These are phyloP conservation scores for Lithosia quadra DNA, from an alignment of 2,888 invertebrate genomes.

Conservation along the genomic window DNA sequence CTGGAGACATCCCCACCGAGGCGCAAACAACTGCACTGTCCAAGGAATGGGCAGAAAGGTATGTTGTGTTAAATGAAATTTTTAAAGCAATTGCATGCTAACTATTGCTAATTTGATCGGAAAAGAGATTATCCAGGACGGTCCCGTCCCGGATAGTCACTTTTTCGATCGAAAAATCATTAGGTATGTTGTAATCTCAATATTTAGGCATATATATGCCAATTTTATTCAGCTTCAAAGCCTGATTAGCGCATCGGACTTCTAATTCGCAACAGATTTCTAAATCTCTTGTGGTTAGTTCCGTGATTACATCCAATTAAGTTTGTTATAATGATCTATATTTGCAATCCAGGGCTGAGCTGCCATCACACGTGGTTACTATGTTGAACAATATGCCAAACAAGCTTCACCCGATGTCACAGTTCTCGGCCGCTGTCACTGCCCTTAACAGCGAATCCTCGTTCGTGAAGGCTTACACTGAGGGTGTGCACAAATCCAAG, in stretches of 20 bases:
- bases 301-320: not conserved
- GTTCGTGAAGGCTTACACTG: constrained; percentile 95
- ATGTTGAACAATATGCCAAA: constrained; percentile 97
- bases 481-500: constrained; percentile 94
- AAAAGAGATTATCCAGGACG: too few species aligned
- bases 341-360: constrained; percentile 89
- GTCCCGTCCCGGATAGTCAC: too few species aligned
- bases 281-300: not conserved
- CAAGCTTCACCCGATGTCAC: constrained; percentile 97
- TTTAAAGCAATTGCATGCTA: too few species aligned
- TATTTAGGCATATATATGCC: too few species aligned
- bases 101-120: too few species aligned
- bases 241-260: not conserved
- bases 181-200: too few species aligned
- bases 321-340: not conserved
- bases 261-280: too few species aligned
- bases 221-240: too few species aligned
- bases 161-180: too few species aligned
- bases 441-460: constrained; percentile 97
- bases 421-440: constrained; percentile 96
- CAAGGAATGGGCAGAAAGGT: constrained; percentile 92
- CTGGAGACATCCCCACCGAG: constrained; percentile 91
- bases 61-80: too few species aligned
- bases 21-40: constrained; percentile 91
- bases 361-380: constrained; percentile 97